Conservation (phyloP, 2,797 vertebrate genomes). For the Phrynocephalus forsythii region DNA sequence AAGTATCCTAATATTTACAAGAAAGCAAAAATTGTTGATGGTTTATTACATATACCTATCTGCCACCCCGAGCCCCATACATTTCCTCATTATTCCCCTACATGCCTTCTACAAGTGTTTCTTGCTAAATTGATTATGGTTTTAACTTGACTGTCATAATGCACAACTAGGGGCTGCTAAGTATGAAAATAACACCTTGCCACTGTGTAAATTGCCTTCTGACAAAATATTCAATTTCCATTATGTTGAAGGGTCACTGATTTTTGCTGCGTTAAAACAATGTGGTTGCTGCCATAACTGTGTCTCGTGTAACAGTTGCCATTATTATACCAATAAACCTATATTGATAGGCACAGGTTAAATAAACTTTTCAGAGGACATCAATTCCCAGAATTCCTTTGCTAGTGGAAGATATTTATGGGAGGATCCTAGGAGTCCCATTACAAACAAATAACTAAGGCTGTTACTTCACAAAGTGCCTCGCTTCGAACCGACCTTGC, state of each 20-base stretch:
- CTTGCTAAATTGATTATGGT: fast-evolving
- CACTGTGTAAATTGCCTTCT: conserved; percentile 19
- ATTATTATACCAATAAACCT: not conserved
- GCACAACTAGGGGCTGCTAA: not conserved
- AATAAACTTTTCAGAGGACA: too few species aligned
- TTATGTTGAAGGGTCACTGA: not conserved
- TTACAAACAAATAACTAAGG: not conserved
- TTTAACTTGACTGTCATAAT: conserved; percentile 20
- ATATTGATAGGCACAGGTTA: not conserved
- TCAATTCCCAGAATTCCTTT: not conserved
- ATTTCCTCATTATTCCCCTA: not conserved
- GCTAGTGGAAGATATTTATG: too few species aligned
- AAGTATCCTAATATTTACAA: not conserved
- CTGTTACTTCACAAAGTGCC: too few species aligned
- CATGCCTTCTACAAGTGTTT: not conserved
- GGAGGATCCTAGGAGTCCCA: too few species aligned
- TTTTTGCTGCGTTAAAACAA: not conserved
- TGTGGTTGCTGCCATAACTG: not conserved
- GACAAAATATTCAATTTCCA: not conserved
- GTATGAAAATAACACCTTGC: not conserved
- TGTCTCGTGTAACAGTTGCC: not conserved
- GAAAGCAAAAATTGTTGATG: not conserved
- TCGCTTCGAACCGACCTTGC: too few species aligned
- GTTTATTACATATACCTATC: not conserved
- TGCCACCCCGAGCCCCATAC: not conserved